A percentile compares a stretch with the other conserved stretches of the same genome.
These are phyloP conservation scores for Agrypnus murinus DNA, from an alignment of 2,888 invertebrate species.

Conservation along the genomic window DNA sequence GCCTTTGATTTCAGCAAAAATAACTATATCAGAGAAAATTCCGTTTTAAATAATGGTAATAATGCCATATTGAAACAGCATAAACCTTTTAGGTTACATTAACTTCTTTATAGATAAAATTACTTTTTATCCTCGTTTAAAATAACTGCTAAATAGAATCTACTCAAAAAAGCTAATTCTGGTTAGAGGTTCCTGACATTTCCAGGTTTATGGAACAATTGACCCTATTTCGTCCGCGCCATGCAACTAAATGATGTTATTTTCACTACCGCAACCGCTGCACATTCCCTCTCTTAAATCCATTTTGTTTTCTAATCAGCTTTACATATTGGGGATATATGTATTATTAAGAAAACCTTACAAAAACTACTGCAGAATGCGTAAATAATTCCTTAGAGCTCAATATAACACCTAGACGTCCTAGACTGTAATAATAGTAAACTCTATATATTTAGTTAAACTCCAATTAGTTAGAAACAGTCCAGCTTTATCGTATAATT, in stretches of 20 bases:
- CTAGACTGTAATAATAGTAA: too few species aligned
- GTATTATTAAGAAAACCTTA: background rate
- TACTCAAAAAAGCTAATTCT: constrained; percentile 46
- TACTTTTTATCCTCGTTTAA: constrained; percentile 21
- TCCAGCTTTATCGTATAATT: background rate
- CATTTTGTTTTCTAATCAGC: constrained; percentile 29
- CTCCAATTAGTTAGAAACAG: too few species aligned
- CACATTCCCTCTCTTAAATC: constrained; percentile 48
- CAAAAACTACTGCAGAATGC: background rate
- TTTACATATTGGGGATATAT: background rate
- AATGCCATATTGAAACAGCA: too few species aligned
- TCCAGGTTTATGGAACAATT: constrained; percentile 55
- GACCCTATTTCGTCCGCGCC: constrained; percentile 52
- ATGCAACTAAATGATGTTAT: constrained; percentile 51
- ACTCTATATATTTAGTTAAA: too few species aligned
- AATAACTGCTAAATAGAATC: constrained; percentile 35
- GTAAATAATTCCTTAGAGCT: constrained; percentile 11
- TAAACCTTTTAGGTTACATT: background rate
- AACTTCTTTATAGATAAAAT: background rate
- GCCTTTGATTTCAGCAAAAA: too few species aligned
- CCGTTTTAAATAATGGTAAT: too few species aligned
- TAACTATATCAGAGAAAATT: too few species aligned
- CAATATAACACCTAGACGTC: too few species aligned
- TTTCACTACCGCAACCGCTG: constrained; percentile 46
- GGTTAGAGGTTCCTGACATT: constrained; percentile 47